Conservation (phyloP, 1,140 invertebrate genomes). For the Drosophila navojoa region DNA sequence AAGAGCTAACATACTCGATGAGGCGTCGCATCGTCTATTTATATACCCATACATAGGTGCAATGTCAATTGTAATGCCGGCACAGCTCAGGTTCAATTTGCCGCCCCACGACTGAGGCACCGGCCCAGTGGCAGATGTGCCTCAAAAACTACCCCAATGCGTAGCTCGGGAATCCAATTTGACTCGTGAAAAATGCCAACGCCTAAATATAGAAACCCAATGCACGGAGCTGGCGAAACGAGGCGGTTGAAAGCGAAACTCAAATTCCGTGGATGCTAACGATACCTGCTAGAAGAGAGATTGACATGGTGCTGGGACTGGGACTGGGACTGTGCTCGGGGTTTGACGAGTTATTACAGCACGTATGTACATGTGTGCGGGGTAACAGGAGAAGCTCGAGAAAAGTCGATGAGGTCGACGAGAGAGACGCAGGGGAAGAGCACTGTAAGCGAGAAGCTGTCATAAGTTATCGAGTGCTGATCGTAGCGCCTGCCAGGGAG, state of each 20-base stretch:
- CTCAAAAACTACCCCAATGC: slow-evolving; percentile 60
- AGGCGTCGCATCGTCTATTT: slow-evolving; percentile 43
- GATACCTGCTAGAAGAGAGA: slow-evolving; percentile 43
- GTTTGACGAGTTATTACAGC: slow-evolving; percentile 38
- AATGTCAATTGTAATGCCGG: slow-evolving; percentile 63
- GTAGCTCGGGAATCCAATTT: slow-evolving; percentile 52
- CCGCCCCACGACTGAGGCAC: slow-evolving; percentile 13
- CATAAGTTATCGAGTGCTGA: slow-evolving; percentile 68
- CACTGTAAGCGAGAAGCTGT: slow-evolving; percentile 51
- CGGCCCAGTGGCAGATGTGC: slow-evolving; percentile 48
- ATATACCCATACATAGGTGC: slow-evolving; percentile 34
- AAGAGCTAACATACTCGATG: slow-evolving; percentile 16
- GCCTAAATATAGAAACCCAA: slow-evolving; percentile 68
- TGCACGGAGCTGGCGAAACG: slow-evolving; percentile 26
- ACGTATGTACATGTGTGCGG: slow-evolving; percentile 50
- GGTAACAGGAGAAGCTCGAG: slow-evolving; percentile 59
- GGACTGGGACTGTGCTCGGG: background rate
- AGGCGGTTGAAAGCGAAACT: slow-evolving; percentile 36
- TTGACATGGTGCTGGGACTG: slow-evolving; percentile 32
- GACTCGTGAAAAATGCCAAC: slow-evolving; percentile 62
- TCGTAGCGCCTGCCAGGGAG: slow-evolving; percentile 30
- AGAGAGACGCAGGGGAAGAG: slow-evolving; percentile 2
- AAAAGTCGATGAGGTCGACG: background rate
- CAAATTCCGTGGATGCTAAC: slow-evolving; percentile 40
- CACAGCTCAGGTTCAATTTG: slow-evolving; percentile 68